Evolutionary conservation across 1,140 invertebrate species (phyloP).

Genomic region (Cheumatopsyche charites): DNA sequence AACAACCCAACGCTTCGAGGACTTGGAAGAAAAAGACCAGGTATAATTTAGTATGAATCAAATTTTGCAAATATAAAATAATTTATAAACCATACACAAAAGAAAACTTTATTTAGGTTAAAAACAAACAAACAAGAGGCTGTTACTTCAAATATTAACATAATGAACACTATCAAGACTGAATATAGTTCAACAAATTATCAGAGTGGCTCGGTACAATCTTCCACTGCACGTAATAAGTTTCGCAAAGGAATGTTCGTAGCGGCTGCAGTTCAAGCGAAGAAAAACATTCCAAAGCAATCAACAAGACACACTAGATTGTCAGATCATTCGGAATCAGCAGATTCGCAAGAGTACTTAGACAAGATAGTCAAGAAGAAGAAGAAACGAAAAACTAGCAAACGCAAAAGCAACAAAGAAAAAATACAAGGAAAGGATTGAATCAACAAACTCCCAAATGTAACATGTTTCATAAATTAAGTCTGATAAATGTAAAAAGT

Average conservation of each 20-base stretch:
- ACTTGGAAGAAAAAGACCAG: constrained; percentile 62
- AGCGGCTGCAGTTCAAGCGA: constrained; percentile 61
- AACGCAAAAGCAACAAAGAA: constrained; percentile 33
- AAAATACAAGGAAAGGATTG: background rate
- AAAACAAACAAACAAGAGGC: constrained; percentile 50
- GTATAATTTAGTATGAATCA: constrained; percentile 44
- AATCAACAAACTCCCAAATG: background rate
- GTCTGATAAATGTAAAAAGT: constrained; percentile 1
- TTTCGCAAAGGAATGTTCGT: constrained; percentile 67
- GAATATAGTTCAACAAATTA: constrained; percentile 55
- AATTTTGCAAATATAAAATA: background rate
- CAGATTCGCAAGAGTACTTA: constrained; percentile 57
- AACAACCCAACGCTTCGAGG: constrained; percentile 55
- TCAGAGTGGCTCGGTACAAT: constrained; percentile 53
- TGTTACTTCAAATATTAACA: constrained; percentile 30
- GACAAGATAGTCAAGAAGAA: constrained; percentile 61
- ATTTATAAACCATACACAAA: too few relatives aligned
- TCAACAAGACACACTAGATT: constrained; percentile 48
- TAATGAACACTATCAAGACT: constrained; percentile 49
- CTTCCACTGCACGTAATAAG: constrained; percentile 55
- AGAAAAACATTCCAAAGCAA: constrained; percentile 51
- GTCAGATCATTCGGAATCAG: constrained; percentile 62
- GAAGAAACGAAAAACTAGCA: constrained; percentile 56
- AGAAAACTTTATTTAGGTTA: constrained; percentile 47
- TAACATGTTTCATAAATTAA: background rate